Conservation (phyloP, 2,797 vertebrate genomes). For the Esox lucius region DNA sequence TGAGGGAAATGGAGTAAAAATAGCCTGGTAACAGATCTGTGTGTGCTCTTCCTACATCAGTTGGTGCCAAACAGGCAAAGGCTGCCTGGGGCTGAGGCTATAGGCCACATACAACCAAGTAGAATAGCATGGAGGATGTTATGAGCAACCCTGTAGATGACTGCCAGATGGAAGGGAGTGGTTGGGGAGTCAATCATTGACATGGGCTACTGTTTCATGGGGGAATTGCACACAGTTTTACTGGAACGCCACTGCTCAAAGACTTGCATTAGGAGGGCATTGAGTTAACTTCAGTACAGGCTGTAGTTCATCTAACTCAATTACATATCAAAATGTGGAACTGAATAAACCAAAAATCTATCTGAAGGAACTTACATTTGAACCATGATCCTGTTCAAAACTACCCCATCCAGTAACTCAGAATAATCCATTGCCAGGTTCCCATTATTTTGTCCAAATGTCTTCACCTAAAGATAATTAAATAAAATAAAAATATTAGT, state of each 20-base stretch:
- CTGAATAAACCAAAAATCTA: neutral
- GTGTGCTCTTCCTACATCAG: neutral
- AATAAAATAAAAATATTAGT: neutral
- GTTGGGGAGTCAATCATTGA: constrained; percentile 13
- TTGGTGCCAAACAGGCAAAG: neutral
- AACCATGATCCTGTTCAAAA: constrained; percentile 89
- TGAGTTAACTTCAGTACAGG: constrained; percentile 5
- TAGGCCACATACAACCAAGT: neutral
- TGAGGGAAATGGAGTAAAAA: neutral
- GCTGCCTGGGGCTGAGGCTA: neutral
- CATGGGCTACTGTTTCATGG: neutral
- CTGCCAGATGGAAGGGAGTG: neutral
- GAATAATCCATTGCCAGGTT: constrained; percentile 83
- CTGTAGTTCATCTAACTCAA: neutral
- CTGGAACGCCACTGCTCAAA: constrained; percentile 10
- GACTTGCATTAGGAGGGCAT: neutral
- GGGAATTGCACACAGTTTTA: neutral
- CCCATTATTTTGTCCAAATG: constrained; percentile 81
- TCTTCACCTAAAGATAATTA: constrained; percentile 81
- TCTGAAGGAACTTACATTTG: constrained; percentile 84
- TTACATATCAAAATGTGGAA: neutral
- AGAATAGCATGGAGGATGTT: neutral
- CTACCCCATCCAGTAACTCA: constrained; percentile 86
- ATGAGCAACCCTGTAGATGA: neutral
- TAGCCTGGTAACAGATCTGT: neutral